phyloP scores from a whole-genome alignment of 2,797 vertebrate genomes.

The Sebastolobus alascanus region DNA sequence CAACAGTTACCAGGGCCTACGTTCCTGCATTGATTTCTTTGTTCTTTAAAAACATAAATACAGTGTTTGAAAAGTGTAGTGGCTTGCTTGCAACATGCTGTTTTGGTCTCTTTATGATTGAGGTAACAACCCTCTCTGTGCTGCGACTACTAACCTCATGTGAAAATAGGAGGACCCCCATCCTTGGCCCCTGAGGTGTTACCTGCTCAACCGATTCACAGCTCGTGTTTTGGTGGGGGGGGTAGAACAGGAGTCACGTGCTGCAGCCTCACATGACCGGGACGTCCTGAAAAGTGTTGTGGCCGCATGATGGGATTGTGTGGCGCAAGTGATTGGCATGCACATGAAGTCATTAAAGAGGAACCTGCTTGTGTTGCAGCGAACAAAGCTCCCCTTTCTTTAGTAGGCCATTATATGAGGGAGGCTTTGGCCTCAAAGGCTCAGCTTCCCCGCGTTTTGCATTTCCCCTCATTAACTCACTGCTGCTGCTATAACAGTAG shows the following conservation, averaged over 20 bases:
- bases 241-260: constrained; percentile 35
- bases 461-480: constrained; percentile 82
- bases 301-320: constrained; percentile 67
- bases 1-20: neutral
- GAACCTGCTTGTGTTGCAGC: constrained; percentile 80
- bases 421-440: constrained; percentile 80
- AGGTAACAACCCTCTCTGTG: neutral
- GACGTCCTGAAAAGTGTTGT: constrained; percentile 46
- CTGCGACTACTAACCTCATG: neutral
- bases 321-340: constrained; percentile 79
- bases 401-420: constrained; percentile 72
- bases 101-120: constrained; percentile 1
- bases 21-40: neutral
- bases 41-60: constrained; percentile 8
- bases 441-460: constrained; percentile 75
- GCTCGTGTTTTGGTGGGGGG: constrained; percentile 2
- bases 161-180: neutral
- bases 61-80: neutral
- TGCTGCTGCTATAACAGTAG: constrained; percentile 54
- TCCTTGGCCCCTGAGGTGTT: neutral
- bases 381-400: constrained; percentile 83
- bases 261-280: constrained; percentile 45
- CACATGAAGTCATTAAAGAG: constrained; percentile 83
- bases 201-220: constrained; percentile 24
- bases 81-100: neutral